Base-by-base conservation (phyloP, 2,888 invertebrate species). In the Pegoplata infirma region DNA sequence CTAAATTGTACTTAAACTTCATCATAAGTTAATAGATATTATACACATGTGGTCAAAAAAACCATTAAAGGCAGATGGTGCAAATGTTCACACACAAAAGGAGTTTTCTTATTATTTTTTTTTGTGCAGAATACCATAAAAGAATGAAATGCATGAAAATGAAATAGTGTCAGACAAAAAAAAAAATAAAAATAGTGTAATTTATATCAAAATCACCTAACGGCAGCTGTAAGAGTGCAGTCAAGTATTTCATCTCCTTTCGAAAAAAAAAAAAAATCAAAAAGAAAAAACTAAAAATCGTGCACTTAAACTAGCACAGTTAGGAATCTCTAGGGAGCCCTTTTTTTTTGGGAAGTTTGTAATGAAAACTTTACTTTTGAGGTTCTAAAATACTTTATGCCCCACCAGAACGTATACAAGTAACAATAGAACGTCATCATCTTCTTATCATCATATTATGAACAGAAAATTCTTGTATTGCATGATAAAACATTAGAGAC, bases 181-280 rank as follows among this genome's bases (percentile, higher is more conserved):
- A 61, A 69, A 36, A 40, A 49, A 53, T 51, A 32, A 12, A 7
- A 17, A 47, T 21, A 72, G 28, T 64, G 69, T 80, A 76, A 76
- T 69, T 80, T 76, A 76, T 76, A 80, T 80, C 73, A 76, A 80
- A 76, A 80, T 80, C 49, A 76, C 72, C 72, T 80, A 73, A 73
- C 76, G 67, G 66, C 79, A 79, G 79, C 79, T 79, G 78, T 59
- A 71, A 61, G 64, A 69, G 66, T 69, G 71, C 71, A 74, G 59
- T 69, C 69, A 75, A 75, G 69, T 75, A 74, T 71, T 75, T 63
- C 56, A 67, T 63, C 21, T 71, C 46, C 25, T 49, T 56, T n/a
- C n/a, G n/a, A n/a, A n/a, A n/a, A n/a, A n/a, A n/a, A 46, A 44
- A 61, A 61, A 46, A 23, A 63, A 16, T 23, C 19, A 59, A 5